These are phyloP conservation scores for Sinotaia quadrata DNA, from an alignment of 2,888 invertebrate species.

Conservation along the genomic window DNA sequence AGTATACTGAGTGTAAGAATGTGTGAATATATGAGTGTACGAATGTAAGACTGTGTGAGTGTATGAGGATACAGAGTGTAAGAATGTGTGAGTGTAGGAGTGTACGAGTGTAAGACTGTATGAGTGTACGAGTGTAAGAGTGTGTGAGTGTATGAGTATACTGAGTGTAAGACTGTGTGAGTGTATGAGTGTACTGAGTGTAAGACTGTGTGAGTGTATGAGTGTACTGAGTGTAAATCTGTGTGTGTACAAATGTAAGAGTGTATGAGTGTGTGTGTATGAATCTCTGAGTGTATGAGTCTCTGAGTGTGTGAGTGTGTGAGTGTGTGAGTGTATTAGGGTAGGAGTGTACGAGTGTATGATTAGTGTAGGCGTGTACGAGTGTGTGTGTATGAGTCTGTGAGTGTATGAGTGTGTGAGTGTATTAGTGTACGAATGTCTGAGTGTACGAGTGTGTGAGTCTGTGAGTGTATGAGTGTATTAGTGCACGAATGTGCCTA, in stretches of 20 bases:
- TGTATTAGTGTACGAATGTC: background rate
- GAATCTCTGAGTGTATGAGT: background rate
- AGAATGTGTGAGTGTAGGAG: background rate
- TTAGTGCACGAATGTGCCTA: too few species aligned
- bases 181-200: background rate
- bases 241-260: background rate
- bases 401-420: background rate
- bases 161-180: too few species aligned
- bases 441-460: background rate
- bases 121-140: too few species aligned
- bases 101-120: background rate
- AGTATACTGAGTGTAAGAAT: background rate
- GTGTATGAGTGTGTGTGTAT: slow-evolving; percentile 1
- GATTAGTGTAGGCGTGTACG: too few species aligned
- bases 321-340: slow-evolving; percentile 3
- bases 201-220: background rate
- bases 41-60: too few species aligned
- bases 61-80: background rate
- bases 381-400: slow-evolving; percentile 7
- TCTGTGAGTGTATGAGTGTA: background rate
- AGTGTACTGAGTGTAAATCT: background rate
- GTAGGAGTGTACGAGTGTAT: too few species aligned
- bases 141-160: too few species aligned
- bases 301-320: background rate
- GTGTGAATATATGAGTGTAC: too few species aligned